A percentile compares a stretch with the other conserved stretches of the same genome.
These are phyloP conservation scores for Cephonodes hylas DNA, from an alignment of 2,888 invertebrate species.

Conservation along the genomic window DNA sequence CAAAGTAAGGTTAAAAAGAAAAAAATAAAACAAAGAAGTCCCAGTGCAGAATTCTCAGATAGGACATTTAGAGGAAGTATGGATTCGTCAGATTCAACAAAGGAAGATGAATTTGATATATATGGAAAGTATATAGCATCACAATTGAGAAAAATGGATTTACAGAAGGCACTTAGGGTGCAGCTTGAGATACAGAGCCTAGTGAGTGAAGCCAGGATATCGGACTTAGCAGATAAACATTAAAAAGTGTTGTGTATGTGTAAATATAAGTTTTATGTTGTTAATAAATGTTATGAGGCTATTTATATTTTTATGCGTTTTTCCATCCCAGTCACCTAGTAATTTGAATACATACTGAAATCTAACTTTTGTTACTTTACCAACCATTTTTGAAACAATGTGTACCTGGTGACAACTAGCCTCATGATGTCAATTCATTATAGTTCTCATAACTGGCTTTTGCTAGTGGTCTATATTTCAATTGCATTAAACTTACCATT, in stretches of 20 bases:
- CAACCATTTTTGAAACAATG: no score
- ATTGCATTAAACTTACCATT: no score
- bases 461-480: no score
- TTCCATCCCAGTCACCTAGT: background rate
- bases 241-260: background rate
- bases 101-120: slow-evolving; percentile 73
- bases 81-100: slow-evolving; percentile 37
- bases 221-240: slow-evolving; percentile 38
- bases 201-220: slow-evolving; percentile 64
- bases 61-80: slow-evolving; percentile 39
- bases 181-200: slow-evolving; percentile 69
- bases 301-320: background rate
- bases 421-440: no score
- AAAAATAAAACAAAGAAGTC: slow-evolving; percentile 45
- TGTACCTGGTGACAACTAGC: no score
- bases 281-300: background rate
- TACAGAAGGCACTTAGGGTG: slow-evolving; percentile 59
- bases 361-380: no score
- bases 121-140: slow-evolving; percentile 72
- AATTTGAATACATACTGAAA: background rate
- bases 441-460: no score
- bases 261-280: background rate
- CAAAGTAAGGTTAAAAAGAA: slow-evolving; percentile 45
- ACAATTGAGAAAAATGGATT: slow-evolving; percentile 65
- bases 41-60: slow-evolving; percentile 47